Percentiles rank a stretch among this genome's conserved stretches.
These are phyloP conservation scores for Tipula confusa DNA, from an alignment of 2,888 invertebrate genomes.

Conservation along the genomic window DNA sequence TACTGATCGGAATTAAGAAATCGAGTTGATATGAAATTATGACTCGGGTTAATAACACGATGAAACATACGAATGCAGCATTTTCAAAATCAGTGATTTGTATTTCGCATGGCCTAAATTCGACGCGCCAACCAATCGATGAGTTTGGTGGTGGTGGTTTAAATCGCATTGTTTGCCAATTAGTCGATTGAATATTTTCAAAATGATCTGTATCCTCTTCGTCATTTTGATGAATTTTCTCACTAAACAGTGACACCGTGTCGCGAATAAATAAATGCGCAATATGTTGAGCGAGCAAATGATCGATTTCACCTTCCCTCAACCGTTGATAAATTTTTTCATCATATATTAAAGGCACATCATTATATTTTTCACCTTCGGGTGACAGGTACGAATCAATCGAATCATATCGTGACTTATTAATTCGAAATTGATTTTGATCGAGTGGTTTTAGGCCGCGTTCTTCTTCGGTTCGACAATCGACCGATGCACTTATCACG, in stretches of 20 bases:
- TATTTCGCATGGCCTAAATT: slow-evolving; percentile 97
- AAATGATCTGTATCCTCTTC: slow-evolving; percentile 95
- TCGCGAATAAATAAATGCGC: slow-evolving; percentile 98
- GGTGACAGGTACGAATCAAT: slow-evolving; percentile 95
- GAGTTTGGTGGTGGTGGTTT: slow-evolving; percentile 97
- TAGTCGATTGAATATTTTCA: slow-evolving; percentile 99
- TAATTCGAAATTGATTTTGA: slow-evolving; percentile 74
- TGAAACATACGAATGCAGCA: slow-evolving; percentile 96
- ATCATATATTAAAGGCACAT: slow-evolving; percentile 86
- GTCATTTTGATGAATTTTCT: slow-evolving; percentile 92
- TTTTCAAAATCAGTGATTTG: slow-evolving; percentile 99
- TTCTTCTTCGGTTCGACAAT: slow-evolving; percentile 91
- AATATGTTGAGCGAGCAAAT: slow-evolving; percentile 87
- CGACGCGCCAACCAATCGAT: slow-evolving; percentile 97
- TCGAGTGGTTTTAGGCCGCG: slow-evolving; percentile 70
- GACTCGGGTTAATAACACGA: slow-evolving; percentile 92
- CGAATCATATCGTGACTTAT: slow-evolving; percentile 95
- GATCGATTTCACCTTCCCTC: slow-evolving; percentile 84
- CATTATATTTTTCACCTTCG: slow-evolving; percentile 86
- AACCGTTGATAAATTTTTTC: slow-evolving; percentile 76
- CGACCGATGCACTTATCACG: slow-evolving; percentile 92
- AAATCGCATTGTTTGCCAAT: slow-evolving; percentile 99
- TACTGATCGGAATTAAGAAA: slow-evolving; percentile 95
- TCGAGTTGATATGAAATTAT: slow-evolving; percentile 94
- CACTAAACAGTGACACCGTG: slow-evolving; percentile 89